These are phyloP conservation scores for Phyllotis vaccarum DNA, from an alignment of 2,797 vertebrate species.

Conservation along the genomic window DNA sequence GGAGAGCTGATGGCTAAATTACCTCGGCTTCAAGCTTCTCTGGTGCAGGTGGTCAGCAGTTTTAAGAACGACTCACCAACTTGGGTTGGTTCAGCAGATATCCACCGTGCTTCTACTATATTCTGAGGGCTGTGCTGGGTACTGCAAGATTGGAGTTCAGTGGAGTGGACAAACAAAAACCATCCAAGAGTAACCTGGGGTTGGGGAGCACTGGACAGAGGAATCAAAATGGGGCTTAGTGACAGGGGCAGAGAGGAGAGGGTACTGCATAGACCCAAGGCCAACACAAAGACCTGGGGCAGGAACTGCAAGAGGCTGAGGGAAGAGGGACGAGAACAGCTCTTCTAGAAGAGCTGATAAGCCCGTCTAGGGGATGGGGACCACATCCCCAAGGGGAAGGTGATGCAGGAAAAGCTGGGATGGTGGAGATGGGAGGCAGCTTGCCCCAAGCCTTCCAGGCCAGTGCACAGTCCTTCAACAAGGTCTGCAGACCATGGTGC, in stretches of 20 bases:
- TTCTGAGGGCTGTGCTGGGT: neutral
- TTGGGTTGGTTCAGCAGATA: neutral
- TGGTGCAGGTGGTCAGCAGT: too few relatives aligned
- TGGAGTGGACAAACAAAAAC: neutral
- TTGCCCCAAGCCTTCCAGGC: neutral
- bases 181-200: rapidly evolving
- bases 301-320: neutral
- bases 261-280: rapidly evolving
- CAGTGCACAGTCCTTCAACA: too few relatives aligned
- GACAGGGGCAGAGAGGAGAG: neutral
- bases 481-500: neutral
- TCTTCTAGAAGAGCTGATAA: neutral
- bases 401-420: neutral
- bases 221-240: rapidly evolving
- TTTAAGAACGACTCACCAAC: neutral
- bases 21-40: neutral
- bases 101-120: neutral
- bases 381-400: neutral
- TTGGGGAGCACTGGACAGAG: too few relatives aligned
- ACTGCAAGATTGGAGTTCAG: neutral
- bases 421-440: neutral
- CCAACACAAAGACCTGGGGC: neutral
- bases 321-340: neutral
- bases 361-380: rapidly evolving
- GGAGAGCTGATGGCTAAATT: neutral